These are phyloP conservation scores for Notothenia coriiceps DNA, from an alignment of 2,113 vertebrate genomes.

Conservation along the genomic window DNA sequence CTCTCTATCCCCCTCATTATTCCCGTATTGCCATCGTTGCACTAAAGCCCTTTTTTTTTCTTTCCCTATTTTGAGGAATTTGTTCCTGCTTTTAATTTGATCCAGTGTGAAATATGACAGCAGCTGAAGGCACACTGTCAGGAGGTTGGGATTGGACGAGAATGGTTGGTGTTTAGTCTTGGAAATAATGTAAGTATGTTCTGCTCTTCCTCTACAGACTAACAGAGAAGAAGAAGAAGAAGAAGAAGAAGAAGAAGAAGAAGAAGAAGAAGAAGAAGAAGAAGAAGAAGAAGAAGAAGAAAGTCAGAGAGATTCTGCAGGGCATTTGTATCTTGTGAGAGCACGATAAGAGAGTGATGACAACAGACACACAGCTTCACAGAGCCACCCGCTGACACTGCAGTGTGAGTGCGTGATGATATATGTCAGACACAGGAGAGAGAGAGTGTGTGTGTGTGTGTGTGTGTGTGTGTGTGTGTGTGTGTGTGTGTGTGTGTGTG, in stretches of 20 bases:
- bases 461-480: too few relatives aligned
- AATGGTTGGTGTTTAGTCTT: conserved; percentile 27
- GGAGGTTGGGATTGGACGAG: conserved; percentile 5
- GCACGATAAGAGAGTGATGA: conserved; percentile 30
- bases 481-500: too few relatives aligned
- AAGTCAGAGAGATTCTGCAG: conserved; percentile 27
- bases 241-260: not conserved
- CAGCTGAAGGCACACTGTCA: conserved; percentile 9
- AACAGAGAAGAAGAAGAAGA: too few relatives aligned
- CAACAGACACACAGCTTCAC: conserved; percentile 30
- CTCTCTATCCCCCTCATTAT: conserved; percentile 78
- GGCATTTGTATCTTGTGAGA: conserved; percentile 52
- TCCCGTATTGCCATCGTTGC: conserved; percentile 48
- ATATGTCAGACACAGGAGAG: conserved; percentile 5
- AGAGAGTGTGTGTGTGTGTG: not conserved
- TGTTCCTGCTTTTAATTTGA: conserved; percentile 35
- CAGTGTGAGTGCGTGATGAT: not conserved
- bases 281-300: not conserved
- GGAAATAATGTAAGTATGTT: conserved; percentile 48
- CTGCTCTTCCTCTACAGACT: not conserved
- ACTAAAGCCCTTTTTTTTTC: conserved; percentile 37
- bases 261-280: not conserved
- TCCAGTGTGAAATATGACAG: conserved; percentile 20
- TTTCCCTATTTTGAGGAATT: conserved; percentile 12
- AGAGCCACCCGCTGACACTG: conserved; percentile 4